Base-by-base conservation (phyloP, 2,888 invertebrate genomes). In the Drosophila formosana region DNA sequence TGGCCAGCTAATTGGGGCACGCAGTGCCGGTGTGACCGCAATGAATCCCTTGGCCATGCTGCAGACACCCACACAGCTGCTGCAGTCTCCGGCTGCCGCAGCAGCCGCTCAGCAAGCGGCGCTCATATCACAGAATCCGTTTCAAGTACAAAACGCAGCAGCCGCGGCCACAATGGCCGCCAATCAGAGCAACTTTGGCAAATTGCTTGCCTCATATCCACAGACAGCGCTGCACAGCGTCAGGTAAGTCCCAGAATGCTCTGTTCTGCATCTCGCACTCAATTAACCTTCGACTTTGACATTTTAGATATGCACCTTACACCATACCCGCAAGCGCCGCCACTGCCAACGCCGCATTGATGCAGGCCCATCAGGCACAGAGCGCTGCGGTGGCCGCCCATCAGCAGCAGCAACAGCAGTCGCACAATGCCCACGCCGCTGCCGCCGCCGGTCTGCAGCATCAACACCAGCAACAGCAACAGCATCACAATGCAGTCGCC, bases 161-260 rank as follows among this genome's bases (percentile, higher is more conserved):
- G 94, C 95, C 5, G 94, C 95, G 6, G 94, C 94, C 41, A 94
- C 88, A 37, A 86, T 90, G 71, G 94, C 90, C 34, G 90, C 91
- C 57, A 95, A 95, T 41, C 94, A 94, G 9, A 94, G 94, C 46
- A 94, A 94, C 66, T 95, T 95, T 91, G 95, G 95, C 56, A 95
- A 95, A 88, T 91, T 95, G 57, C 94, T 95, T 88, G 94, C 94
- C 53, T 93, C 94, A 72, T 95, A 95, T 92, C 95, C 94, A 62
- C 91, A 94, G 71, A 93, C 94, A 67, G 89, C 92, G 77, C 89
- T 93, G 69, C 93, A 93, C 72, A 89, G 92, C 83, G 90, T 93
- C 72, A 91, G 93, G 93, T 93, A 73, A 89, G 89, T 60, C 5
- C 5, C 37, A 4, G 6, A 13, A 18, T 18, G 28, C 7, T 30